These are phyloP conservation scores for Noctua janthina DNA, from an alignment of 2,888 invertebrate genomes.

Conservation along the genomic window DNA sequence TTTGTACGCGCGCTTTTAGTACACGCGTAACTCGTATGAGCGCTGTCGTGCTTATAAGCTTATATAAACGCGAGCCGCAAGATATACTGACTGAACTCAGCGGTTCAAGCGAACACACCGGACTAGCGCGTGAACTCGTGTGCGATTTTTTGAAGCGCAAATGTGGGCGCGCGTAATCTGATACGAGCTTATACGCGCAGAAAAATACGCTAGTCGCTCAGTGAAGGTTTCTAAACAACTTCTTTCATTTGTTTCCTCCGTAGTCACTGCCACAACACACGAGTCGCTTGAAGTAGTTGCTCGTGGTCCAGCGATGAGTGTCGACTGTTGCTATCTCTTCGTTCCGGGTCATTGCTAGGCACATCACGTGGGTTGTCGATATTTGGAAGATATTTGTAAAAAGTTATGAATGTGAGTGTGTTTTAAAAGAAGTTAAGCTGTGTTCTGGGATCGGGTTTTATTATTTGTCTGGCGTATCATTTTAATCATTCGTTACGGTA, in stretches of 20 bases:
- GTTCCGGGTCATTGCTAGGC: constrained; percentile 31
- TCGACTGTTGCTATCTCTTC: neutral
- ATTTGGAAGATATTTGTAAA: neutral
- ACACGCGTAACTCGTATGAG: neutral
- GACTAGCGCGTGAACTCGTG: neutral
- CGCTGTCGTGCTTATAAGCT: neutral
- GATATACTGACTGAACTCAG: neutral
- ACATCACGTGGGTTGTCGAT: constrained; percentile 1
- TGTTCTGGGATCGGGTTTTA: neutral
- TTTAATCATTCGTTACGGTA: neutral
- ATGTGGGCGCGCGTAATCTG: neutral
- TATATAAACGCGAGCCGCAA: neutral
- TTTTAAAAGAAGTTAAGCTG: neutral
- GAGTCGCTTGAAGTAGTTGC: neutral
- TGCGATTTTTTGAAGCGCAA: neutral
- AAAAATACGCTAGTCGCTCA: neutral
- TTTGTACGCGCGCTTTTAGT: neutral
- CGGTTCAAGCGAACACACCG: neutral
- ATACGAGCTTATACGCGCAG: neutral
- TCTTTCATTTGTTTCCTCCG: neutral
- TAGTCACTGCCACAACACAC: neutral
- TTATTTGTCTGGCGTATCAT: neutral
- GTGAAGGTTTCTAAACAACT: neutral
- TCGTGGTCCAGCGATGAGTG: neutral
- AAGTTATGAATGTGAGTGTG: neutral